Evolutionary conservation across 2,113 vertebrate genomes (phyloP), one percentile per base, ranked within the genome.

Genomic region (Hoplias malabaricus): DNA sequence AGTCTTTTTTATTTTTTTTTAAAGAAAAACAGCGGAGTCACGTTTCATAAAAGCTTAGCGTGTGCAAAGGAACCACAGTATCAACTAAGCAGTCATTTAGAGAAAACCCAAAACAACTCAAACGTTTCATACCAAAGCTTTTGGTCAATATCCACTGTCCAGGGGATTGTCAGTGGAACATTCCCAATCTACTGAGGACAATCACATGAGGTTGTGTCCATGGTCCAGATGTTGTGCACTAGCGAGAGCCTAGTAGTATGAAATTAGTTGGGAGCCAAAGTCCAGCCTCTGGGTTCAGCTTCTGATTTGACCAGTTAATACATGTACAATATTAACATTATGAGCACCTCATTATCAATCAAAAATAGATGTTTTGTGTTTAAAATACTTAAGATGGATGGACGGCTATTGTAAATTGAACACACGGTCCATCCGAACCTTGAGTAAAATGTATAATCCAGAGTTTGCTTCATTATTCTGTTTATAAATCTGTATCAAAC

Each of bases 361-460:
- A 62, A 53, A 27, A 67, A 77, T 48, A 68, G 59, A 67, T 65
- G 33, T 66, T 36, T 50, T 5, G 36, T 61, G 19, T 36, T 21
- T 40, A n/a, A 56, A 56, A n/a, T 56, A 11, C 5, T 57, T 43
- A n/a, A n/a, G n/a, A n/a, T n/a, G n/a, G 57, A 46, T 46, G 43
- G 19, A 3, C 43, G 19, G 19, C 43, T 46, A 46, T 42, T 73
- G 25, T 8, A 72, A 72, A 54, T 73, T 34, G 33, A 46, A 43
- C 8, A 8, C 16, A 8, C 25, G 31, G 14, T 48, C 46, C 48
- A 75, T 29, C 14, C 36, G 21, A 19, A 53, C 31, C 9, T 74
- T 25, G 34, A 50, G 46, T 9, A 65, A 25, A 50, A 53, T 34
- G 31, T 63, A 63, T 48, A 16, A 34, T 27, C 25, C n/a, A 14